Evolutionary conservation across 30 jellyfish, hydroid and myxozoan genomes (phyloP).

Genomic region (Turritopsis rubra): DNA sequence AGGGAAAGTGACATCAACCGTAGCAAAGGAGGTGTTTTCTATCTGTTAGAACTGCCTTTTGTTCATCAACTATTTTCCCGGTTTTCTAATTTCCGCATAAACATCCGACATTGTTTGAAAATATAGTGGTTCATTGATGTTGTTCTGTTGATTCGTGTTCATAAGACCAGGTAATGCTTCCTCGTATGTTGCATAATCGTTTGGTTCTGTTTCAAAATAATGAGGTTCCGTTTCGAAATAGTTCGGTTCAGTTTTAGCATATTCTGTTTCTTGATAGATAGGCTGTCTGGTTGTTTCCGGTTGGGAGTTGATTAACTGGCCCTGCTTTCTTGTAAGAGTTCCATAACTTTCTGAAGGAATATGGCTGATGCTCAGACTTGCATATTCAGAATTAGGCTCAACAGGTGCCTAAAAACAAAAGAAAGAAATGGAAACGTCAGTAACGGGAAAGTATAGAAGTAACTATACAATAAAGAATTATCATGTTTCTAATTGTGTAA

Average conservation of each 20-base stretch:
- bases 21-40: neutral
- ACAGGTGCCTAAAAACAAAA: neutral
- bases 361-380: slow-evolving; percentile 5
- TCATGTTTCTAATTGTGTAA: too few species aligned
- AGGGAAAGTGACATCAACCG: too few species aligned
- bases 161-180: slow-evolving; percentile 5
- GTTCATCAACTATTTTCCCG: neutral
- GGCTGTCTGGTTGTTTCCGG: neutral
- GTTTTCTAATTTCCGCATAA: neutral
- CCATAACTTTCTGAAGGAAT: slow-evolving; percentile 15
- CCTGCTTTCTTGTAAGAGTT: neutral
- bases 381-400: neutral
- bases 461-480: too few species aligned
- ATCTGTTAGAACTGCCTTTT: neutral
- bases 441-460: too few species aligned
- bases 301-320: neutral
- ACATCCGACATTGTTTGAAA: slow-evolving; percentile 15
- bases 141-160: neutral
- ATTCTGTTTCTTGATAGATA: neutral
- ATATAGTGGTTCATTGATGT: neutral
- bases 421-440: neutral
- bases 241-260: neutral
- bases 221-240: slow-evolving; percentile 6
- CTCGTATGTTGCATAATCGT: neutral
- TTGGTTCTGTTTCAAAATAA: slow-evolving; percentile 5